Base-by-base conservation (phyloP, 2,888 invertebrate species). In the Troides oblongomaculatus region DNA sequence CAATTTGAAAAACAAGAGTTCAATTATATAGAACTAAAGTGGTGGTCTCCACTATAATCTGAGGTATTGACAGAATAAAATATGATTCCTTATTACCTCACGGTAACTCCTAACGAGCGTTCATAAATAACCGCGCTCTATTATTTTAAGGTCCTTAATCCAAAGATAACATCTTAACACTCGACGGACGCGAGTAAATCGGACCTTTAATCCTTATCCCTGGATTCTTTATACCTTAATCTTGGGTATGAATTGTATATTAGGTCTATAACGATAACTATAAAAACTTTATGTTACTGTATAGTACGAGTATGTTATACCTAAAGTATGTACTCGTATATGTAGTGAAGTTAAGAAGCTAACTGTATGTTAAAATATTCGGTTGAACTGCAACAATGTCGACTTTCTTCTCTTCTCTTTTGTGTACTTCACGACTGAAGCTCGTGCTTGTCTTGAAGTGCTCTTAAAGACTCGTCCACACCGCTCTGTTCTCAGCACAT, bases 91-190 rank as follows among this genome's bases (percentile, higher is more conserved):
- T 30, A 77, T 79, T 77, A 77, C 77, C 77, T 81, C 78, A 76
- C 76, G 77, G 77, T 81, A 84, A 83, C 84, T 84, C 84, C 82
- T 78, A 82, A 78, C 81, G 77, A 76, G 76, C 81, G 80, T 80
- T 76, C 82, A 89, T 90, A 90, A 90, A 90, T 89, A 87, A 87
- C 84, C 80, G 68, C 77, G 75, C 83, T 81, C 84, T 89, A 85
- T 90, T 89, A 90, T 90, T 90, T 89, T 88, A 85, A 82, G 85
- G 82, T 84, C 86, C 85, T 89, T 90, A 89, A 91, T 91, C 90
- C 90, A 91, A 90, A 89, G 90, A 90, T 91, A 88, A 84, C 84
- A 91, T 91, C 91, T 89, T 82, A 86, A 87, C 86, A 86, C 83
- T 83, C 84, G 50, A 30, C 69, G 69, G 71, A 69, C 71, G 70